Base-by-base conservation (phyloP, 53 echinoderm and acorn worm species). In the Antedon mediterranea region DNA sequence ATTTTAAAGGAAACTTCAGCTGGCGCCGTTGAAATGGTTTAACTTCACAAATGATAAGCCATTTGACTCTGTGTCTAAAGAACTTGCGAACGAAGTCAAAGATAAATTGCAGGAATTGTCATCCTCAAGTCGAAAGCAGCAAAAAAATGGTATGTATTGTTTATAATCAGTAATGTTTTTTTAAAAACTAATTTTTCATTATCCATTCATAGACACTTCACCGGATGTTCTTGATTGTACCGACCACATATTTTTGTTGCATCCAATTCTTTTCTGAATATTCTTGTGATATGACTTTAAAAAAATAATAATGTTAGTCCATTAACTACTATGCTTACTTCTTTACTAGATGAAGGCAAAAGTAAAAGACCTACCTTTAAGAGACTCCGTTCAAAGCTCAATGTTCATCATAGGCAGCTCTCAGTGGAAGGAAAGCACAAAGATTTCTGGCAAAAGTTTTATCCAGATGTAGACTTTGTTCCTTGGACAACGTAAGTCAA, bases 1-100 rank as follows among this genome's bases (percentile, higher is more conserved):
- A 26, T 42, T 71, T 43, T 32, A 0, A 75, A 94, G 94, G 91
- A 84, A 87, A 42, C 85, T 94, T 9, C 89, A 91, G 75, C 84
- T 94, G 5, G 94, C 94, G 11, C 94, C 94, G 0, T 79, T 94
- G n/a, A 77, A 82, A 26, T 89, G 91, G 91, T 87, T 83, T 43
- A 87, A 85, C 81, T 91, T 94, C 41, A 84, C 82, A 0, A 82
- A 91, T 32, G 83, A 89, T 0, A 34, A 78, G 0, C 30, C 82
- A 6, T 89, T 89, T 77, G 79, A 94, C 9, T 78, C 84, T 28
- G 82, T 84, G 29, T 81, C 89, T 37, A 43, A 34, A 32, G 85
- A 94, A 28, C 91, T 89, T n/a, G 79, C 88, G 23, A 79, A 43
- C 23, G 76, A 73, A 29, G 82, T 91, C 33, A 80, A 89, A 70